Evolutionary conservation across 2,113 vertebrate species (phyloP).

Genomic region (Dryoscopus gambensis): DNA sequence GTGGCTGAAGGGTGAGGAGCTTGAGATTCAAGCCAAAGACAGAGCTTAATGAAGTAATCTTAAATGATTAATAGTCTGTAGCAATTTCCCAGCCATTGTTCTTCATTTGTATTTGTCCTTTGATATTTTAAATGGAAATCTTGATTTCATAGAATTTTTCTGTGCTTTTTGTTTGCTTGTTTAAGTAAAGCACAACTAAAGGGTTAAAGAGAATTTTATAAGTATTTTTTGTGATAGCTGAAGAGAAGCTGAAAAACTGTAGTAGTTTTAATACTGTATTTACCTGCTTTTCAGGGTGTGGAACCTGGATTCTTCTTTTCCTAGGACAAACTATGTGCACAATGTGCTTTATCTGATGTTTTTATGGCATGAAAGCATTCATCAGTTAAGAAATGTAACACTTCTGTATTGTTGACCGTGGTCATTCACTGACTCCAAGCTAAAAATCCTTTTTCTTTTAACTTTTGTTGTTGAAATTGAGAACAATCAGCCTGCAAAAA

Average conservation of each 20-base stretch:
- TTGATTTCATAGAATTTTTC: neutral
- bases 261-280: neutral
- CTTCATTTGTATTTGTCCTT: neutral
- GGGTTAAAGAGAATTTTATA: neutral
- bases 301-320: neutral
- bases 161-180: neutral
- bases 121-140: neutral
- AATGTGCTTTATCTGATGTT: neutral
- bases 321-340: neutral
- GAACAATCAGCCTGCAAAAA: neutral
- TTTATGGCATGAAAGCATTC: neutral
- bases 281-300: neutral
- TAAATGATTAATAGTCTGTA: neutral
- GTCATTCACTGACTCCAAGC: neutral
- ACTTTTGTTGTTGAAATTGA: neutral
- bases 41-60: neutral
- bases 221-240: neutral
- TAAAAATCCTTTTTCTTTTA: neutral
- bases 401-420: neutral
- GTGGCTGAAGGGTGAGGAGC: neutral
- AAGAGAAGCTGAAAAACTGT: neutral
- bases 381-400: neutral
- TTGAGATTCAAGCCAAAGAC: neutral
- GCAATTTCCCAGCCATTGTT: neutral
- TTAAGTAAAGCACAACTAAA: neutral